Evolutionary conservation across 1,140 invertebrate genomes (phyloP), one percentile per base, ranked within the genome.

Genomic region (Drosophila sucinea): DNA sequence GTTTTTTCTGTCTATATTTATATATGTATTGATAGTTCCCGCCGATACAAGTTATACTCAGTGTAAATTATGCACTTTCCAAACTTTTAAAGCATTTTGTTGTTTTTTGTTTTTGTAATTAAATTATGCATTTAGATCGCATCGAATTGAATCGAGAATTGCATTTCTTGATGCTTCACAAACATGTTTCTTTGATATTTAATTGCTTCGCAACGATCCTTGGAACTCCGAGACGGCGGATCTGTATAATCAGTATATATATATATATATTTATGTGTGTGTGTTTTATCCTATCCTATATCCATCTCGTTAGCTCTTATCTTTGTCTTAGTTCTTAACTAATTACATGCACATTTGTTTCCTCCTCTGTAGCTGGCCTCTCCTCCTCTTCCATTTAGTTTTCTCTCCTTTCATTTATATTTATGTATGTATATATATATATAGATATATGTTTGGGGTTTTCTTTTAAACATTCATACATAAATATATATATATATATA

Each of bases 241-340:
- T 71, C 27, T 41, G 32, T 17, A 67, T 25, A 51, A 40, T 51
- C 5, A 55, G 56, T 33, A 65, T 56, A 47, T 25, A 27, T 67
- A 51, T 62, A 57, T 41, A 54, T 32, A 51, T 69, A 25, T 67
- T 63, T 66, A 60, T 69, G 25, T 54, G 23, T 63, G 32, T 58
- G 25, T 51, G 25, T 51, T 2, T 56, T 57, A 56, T 56, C 38
- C 23, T 51, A 51, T 51, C 44, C 23, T 51, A 51, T 27, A 51
- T 27, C 44, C 44, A 51, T 51, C 44, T 51, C 44, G 7, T 51
- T 27, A 27, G 25, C 23, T 71, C 51, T 64, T 65, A 73, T 60
- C 63, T 67, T 77, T 89, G 85, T 87, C 84, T 90, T 87, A 84
- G 80, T 85, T 90, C 85, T 80, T 90, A 90, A 87, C 84, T 87